Evolutionary conservation across 1,140 invertebrate species (phyloP).

Genomic region (Drosophila novamexicana): DNA sequence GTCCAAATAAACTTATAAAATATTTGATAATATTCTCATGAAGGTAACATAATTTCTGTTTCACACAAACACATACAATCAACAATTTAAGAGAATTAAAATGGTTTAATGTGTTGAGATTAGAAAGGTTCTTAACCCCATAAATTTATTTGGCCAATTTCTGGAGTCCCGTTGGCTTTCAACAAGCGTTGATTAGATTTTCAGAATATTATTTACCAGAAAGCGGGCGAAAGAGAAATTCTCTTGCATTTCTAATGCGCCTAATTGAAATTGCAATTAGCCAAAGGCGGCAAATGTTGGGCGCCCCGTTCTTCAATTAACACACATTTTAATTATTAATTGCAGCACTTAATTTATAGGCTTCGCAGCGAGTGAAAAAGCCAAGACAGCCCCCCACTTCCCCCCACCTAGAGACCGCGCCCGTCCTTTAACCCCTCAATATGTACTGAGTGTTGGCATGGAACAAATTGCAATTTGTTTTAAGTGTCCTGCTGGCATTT

Average conservation of each 20-base stretch:
- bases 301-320: constrained; percentile 62
- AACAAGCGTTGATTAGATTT: constrained; percentile 25
- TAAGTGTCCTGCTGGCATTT: constrained; percentile 62
- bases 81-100: too few species aligned
- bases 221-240: background rate
- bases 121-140: background rate
- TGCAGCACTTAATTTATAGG: constrained; percentile 77
- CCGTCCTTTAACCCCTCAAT: constrained; percentile 5
- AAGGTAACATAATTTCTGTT: background rate
- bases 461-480: constrained; percentile 77
- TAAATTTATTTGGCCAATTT: constrained; percentile 1
- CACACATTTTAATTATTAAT: constrained; percentile 80
- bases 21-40: too few species aligned
- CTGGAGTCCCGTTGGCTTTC: constrained; percentile 4
- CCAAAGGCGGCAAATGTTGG: constrained; percentile 18
- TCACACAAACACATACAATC: background rate
- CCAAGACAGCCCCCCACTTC: background rate
- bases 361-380: constrained; percentile 20
- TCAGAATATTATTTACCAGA: constrained; percentile 12
- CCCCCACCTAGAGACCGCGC: background rate
- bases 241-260: constrained; percentile 42
- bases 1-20: too few species aligned
- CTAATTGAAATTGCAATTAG: constrained; percentile 78
- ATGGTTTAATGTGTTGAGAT: too few species aligned
- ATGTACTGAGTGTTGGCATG: constrained; percentile 53